Base-by-base conservation (phyloP, 1,140 invertebrate genomes). In the Macrocentrus cingulum region DNA sequence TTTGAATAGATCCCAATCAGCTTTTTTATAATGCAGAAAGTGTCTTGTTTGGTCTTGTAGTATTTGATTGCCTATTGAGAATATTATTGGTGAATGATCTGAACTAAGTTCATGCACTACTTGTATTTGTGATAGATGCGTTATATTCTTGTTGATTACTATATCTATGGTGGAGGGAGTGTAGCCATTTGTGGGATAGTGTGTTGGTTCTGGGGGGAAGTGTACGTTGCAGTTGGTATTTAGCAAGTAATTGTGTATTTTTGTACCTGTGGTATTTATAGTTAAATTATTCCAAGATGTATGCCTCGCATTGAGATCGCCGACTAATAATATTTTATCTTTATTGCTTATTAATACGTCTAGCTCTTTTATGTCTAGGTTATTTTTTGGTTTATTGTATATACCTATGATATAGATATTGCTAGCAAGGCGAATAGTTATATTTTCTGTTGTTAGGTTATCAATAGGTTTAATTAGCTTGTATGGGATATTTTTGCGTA, bases 261-360 rank as follows among this genome's bases (percentile, higher is more conserved):
- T 42, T 34, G 7, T 42, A 1, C 65, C 65, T 55, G 56, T 72
- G 13, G 2, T 15, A 23, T 72, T 72, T 37, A 62, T 65, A n/a
- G 5, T 45, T 39, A 63, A 44, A 49, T 61, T 62, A 15, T 65
- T 66, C 64, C 67, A 69, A 1, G 23, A 48, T 7, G 2, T 7
- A 23, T 68, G 60, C 49, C 61, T 60, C 2, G 66, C 65, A 29
- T 72, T 72, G 2, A 72, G 45, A 50, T 72, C 67, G 0, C 68
- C 66, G 5, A 70, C 49, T 0, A 69, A 19, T 18, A 72, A 9
- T 8, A 66, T 55, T 61, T 67, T 70, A 15, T 65, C 18, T 7
- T 49, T 53, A 15, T 61, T 51, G 19, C 34, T 60, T n/a, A n/a
- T n/a, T n/a, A n/a, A n/a, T n/a, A n/a, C n/a, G n/a, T n/a, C n/a